phyloP scores from a whole-genome alignment of 2,797 vertebrate species.

The Trematomus bernacchii region DNA sequence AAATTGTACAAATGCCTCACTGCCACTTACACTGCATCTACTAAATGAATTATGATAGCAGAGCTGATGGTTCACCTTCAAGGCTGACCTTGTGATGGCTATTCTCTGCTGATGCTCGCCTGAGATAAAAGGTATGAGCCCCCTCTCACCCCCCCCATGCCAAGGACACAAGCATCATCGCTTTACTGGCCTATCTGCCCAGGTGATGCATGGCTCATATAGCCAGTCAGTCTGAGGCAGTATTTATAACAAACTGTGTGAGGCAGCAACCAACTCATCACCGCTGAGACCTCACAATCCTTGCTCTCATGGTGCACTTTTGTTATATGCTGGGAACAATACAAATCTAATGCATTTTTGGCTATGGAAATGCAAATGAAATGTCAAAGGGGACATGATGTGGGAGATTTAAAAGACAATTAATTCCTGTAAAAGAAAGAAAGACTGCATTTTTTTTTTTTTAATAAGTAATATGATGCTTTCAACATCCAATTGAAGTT shows the following conservation, averaged over 20 bases:
- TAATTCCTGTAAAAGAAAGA: neutral
- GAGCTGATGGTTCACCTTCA: slow-evolving; percentile 78
- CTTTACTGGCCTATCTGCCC: slow-evolving; percentile 80
- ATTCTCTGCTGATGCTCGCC: slow-evolving; percentile 77
- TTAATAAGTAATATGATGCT: neutral
- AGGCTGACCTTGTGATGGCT: slow-evolving; percentile 75
- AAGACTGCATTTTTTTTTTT: no score
- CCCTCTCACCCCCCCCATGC: slow-evolving; percentile 57
- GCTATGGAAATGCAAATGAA: slow-evolving; percentile 56
- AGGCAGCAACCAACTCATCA: slow-evolving; percentile 70
- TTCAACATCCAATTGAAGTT: slow-evolving; percentile 11
- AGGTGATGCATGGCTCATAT: slow-evolving; percentile 80
- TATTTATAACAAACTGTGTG: slow-evolving; percentile 76
- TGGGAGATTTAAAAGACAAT: slow-evolving; percentile 38
- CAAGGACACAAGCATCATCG: slow-evolving; percentile 81
- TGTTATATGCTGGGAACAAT: slow-evolving; percentile 28
- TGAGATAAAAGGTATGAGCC: slow-evolving; percentile 78
- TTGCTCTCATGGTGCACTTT: slow-evolving; percentile 44
- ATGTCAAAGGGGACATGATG: slow-evolving; percentile 20
- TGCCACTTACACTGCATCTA: slow-evolving; percentile 33
- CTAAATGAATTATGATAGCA: slow-evolving; percentile 71
- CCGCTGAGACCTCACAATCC: slow-evolving; percentile 45
- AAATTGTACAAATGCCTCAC: slow-evolving; percentile 54
- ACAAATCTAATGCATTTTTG: slow-evolving; percentile 33
- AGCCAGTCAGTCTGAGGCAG: slow-evolving; percentile 74